Evolutionary conservation across 2,888 invertebrate genomes (phyloP), one percentile per base, ranked within the genome.

Genomic region (Amblyteles armatorius): DNA sequence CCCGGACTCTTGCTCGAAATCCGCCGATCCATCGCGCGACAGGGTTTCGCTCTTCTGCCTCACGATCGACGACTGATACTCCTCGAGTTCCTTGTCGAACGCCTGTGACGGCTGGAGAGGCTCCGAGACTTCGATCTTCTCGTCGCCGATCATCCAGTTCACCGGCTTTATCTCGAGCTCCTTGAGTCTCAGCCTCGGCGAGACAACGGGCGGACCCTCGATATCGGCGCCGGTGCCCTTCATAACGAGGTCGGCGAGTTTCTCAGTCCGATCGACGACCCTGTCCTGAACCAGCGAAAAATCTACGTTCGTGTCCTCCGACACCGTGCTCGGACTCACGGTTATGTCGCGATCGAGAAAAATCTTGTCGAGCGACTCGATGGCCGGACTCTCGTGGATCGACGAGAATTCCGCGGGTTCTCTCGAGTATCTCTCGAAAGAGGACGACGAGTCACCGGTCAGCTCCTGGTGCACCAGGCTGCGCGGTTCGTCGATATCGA

Each of bases 131-230:
- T 93, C 93, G 40, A 94, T 93, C 84, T 94, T 94, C 74, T 94
- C 93, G 48, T 94, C 93, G 0, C 94, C 94, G 33, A 94, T 94
- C 92, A 92, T 92, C 94, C 94, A 94, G 26, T 92, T 88, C 1
- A 91, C 91, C 0, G 92, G 92, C 33, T 92, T 91, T 50, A 94
- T 93, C 40, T 94, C 93, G 4, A 94, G 86, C 3, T 91, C 93
- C 13, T 90, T 91, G 1, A 92, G 86, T 76, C 90, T 93, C 3
- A 89, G 71, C 57, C 91, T 91, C 0, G 93, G 93, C 0, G 93
- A 93, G 1, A 93, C 79, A 60, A 93, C 77, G 0, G 92, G 91
- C 0, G 93, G 93, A 52, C 92, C 93, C 4, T 92, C 92, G 3
- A 92, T 91, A 40, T 92, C 93, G 13, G 84, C 79, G 3, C 76